Evolutionary conservation across 2,888 invertebrate genomes (phyloP).

Genomic region (Diarsia rubi): DNA sequence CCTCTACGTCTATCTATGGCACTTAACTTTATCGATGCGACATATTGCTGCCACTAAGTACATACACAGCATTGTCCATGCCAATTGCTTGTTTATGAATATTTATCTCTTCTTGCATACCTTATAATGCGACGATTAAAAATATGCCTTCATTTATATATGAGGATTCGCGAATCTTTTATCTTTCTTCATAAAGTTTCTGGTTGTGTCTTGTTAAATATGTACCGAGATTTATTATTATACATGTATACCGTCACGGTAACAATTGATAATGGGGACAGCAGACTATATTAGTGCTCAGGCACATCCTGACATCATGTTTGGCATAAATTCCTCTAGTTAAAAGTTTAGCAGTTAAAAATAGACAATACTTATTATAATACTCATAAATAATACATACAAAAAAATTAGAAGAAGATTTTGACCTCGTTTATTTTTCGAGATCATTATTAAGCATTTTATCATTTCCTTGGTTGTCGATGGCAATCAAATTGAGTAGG

Average conservation of each 20-base stretch:
- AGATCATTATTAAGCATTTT: not conserved
- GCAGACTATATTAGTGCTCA: constrained; percentile 42
- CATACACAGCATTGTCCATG: constrained; percentile 47
- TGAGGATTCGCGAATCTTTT: not conserved
- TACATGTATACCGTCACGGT: constrained; percentile 36
- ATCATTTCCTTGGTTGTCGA: not conserved
- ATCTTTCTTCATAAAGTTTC: not conserved
- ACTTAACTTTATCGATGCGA: constrained; percentile 45
- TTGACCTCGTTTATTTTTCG: not conserved
- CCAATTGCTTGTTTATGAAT: constrained; percentile 36
- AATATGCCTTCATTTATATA: constrained; percentile 4
- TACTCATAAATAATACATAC: constrained; percentile 1
- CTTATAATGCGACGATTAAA: not conserved
- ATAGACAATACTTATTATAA: constrained; percentile 11
- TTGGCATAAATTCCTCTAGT: constrained; percentile 40
- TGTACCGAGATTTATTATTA: constrained; percentile 5
- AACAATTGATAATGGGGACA: constrained; percentile 15
- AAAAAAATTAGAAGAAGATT: not conserved
- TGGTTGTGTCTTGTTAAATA: constrained; percentile 18
- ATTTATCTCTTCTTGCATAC: constrained; percentile 42
- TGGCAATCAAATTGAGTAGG: not conserved
- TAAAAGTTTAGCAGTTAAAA: constrained; percentile 37
- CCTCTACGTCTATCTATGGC: constrained; percentile 15
- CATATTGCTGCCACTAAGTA: constrained; percentile 35
- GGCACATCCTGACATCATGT: constrained; percentile 32